Conservation (phyloP, 2,888 invertebrate genomes). For the Herminia tarsipennalis region DNA sequence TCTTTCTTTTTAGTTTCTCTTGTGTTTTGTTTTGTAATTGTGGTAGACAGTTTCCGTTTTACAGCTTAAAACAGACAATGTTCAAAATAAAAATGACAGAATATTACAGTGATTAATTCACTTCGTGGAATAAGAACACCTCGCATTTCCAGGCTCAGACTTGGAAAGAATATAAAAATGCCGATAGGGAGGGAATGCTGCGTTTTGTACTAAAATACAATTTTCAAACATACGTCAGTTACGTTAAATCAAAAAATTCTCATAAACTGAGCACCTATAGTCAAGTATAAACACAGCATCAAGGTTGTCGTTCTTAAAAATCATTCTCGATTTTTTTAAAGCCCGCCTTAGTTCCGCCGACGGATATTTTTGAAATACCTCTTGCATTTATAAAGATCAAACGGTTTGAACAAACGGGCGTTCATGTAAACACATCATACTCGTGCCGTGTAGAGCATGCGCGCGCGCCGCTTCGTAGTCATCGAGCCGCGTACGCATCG, state of each 20-base stretch:
- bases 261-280: slow-evolving; percentile 74
- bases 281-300: slow-evolving; percentile 74
- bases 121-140: slow-evolving; percentile 35
- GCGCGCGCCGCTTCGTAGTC: slow-evolving; percentile 37
- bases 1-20: too few relatives aligned
- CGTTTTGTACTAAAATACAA: slow-evolving; percentile 52
- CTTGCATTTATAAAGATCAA: slow-evolving; percentile 85
- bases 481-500: slow-evolving; percentile 48
- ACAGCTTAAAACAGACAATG: neutral
- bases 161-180: slow-evolving; percentile 17
- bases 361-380: slow-evolving; percentile 82
- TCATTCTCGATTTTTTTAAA: slow-evolving; percentile 78
- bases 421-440: slow-evolving; percentile 81
- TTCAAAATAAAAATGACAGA: slow-evolving; percentile 4
- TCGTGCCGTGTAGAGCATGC: slow-evolving; percentile 36
- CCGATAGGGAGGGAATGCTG: slow-evolving; percentile 33
- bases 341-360: slow-evolving; percentile 67
- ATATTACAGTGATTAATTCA: slow-evolving; percentile 22
- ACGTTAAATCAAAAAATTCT: slow-evolving; percentile 68
- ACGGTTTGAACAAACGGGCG: slow-evolving; percentile 78
- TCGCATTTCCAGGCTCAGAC: slow-evolving; percentile 30
- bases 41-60: too few relatives aligned
- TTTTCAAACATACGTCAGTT: slow-evolving; percentile 73
- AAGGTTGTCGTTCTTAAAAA: slow-evolving; percentile 82
- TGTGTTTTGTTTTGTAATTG: too few relatives aligned